A percentile compares a stretch with the other conserved stretches of the same genome.
These are phyloP conservation scores for Tenodera sinensis DNA, from an alignment of 2,888 invertebrate genomes.

Conservation along the genomic window DNA sequence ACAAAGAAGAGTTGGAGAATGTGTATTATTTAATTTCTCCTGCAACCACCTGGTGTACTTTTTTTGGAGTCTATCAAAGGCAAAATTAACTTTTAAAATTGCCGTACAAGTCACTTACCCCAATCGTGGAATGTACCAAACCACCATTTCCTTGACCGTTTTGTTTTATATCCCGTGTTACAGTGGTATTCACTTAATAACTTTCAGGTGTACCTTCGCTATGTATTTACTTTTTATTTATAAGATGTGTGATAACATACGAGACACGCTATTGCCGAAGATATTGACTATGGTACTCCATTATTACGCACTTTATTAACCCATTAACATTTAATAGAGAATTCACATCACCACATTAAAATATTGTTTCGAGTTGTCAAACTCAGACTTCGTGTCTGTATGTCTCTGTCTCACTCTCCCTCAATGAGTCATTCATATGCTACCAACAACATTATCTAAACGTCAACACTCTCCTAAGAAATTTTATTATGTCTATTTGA, in stretches of 20 bases:
- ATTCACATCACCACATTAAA: neutral
- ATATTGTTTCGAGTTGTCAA: neutral
- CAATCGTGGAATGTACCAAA: neutral
- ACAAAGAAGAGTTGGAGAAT: no score
- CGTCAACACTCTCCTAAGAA: neutral
- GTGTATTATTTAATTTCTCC: no score
- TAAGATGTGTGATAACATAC: neutral
- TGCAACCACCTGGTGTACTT: no score
- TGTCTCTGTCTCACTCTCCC: neutral
- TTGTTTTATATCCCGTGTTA: neutral
- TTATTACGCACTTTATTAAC: neutral
- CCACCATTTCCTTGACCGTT: neutral
- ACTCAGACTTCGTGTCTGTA: neutral
- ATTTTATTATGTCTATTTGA: neutral
- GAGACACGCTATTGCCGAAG: neutral
- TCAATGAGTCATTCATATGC: neutral
- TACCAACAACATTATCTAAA: neutral
- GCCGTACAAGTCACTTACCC: neutral
- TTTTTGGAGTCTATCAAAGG: no score
- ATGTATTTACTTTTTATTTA: neutral
- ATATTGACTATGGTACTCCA: neutral
- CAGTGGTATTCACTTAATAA: neutral
- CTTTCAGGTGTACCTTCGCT: neutral
- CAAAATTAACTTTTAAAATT: neutral
- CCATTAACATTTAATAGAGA: neutral